Conservation (phyloP, 1,140 invertebrate species). For the Temnothorax nylanderi region DNA sequence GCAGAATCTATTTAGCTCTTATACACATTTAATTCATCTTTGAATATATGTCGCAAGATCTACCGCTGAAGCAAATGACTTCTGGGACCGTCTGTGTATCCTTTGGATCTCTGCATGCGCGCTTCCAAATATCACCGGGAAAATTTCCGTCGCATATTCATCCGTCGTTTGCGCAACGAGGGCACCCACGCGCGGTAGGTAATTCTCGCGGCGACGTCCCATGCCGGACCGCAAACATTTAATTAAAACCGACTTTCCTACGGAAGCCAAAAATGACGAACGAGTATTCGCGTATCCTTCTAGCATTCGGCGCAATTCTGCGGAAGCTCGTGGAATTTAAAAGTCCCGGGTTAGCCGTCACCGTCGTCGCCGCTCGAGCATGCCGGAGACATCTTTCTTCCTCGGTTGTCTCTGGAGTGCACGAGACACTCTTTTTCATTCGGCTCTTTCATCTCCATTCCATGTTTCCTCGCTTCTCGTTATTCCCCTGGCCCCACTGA, state of each 20-base stretch:
- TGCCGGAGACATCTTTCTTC: conserved; percentile 53
- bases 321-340: conserved; percentile 41
- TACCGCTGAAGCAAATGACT: background rate
- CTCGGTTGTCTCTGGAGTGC: conserved; percentile 45
- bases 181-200: conserved; percentile 2
- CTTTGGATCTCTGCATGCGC: background rate
- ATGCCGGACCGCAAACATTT: conserved; percentile 29
- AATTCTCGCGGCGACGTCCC: conserved; percentile 6
- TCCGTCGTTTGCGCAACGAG: conserved; percentile 17
- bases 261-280: conserved; percentile 36
- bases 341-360: conserved; percentile 13
- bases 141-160: conserved; percentile 11
- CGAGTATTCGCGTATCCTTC: background rate
- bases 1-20: background rate
- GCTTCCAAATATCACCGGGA: conserved; percentile 5
- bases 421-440: conserved; percentile 53
- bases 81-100: background rate
- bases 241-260: conserved; percentile 34
- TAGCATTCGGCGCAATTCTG: conserved; percentile 25
- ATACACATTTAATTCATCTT: background rate
- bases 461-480: conserved; percentile 53
- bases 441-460: conserved; percentile 53
- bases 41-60: background rate
- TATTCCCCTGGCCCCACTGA: conserved; percentile 14
- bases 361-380: background rate